phyloP scores from a whole-genome alignment of 2,113 vertebrate species.

The Menidia beryllina region DNA sequence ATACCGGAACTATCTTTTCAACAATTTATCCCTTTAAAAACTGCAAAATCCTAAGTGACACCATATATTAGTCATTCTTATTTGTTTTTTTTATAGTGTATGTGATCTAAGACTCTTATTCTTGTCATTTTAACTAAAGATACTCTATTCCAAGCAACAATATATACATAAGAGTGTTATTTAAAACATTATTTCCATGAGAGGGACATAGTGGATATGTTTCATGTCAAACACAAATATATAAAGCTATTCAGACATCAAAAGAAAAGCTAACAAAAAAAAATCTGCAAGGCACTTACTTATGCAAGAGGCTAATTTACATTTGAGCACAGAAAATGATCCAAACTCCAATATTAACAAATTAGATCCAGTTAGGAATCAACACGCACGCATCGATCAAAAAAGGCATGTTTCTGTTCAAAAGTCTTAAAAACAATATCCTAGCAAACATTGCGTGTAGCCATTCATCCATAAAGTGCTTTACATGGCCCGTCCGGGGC shows the following conservation, averaged over 20 bases:
- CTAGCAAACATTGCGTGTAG: conserved; percentile 15
- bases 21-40: too few species aligned
- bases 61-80: conserved; percentile 8
- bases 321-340: conserved; percentile 5
- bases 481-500: conserved; percentile 31
- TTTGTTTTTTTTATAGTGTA: conserved; percentile 36
- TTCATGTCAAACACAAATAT: conserved; percentile 34
- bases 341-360: conserved; percentile 15
- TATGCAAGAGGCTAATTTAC: background rate
- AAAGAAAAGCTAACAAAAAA: conserved; percentile 3
- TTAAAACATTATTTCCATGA: conserved; percentile 45
- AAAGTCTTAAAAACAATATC: conserved; percentile 27
- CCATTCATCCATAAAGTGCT: conserved; percentile 78
- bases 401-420: conserved; percentile 67
- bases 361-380: conserved; percentile 7
- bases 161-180: conserved; percentile 32
- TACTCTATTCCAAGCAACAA: conserved; percentile 28
- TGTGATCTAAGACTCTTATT: conserved; percentile 32
- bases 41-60: background rate
- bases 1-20: background rate
- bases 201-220: conserved; percentile 24
- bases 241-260: conserved; percentile 52
- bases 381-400: conserved; percentile 20
- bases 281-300: conserved; percentile 69
- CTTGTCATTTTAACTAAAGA: too few species aligned